These are phyloP conservation scores for Leptatherina wallacei DNA, from an alignment of 2,797 vertebrate species.

Conservation along the genomic window DNA sequence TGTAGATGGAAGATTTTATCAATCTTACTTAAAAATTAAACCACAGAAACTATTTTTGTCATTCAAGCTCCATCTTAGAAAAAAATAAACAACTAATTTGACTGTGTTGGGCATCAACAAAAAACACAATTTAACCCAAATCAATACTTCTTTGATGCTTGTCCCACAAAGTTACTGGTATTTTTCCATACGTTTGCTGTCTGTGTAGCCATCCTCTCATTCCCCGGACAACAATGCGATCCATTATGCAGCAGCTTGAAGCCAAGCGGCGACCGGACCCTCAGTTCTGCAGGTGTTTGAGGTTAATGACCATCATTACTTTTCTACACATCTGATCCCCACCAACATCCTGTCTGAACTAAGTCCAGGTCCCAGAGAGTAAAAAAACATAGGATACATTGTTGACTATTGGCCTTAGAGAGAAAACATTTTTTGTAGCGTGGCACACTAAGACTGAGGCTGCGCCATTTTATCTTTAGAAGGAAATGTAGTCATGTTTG, in stretches of 20 bases:
- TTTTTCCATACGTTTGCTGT: constrained; percentile 72
- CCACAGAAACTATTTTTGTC: background rate
- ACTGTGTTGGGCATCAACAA: background rate
- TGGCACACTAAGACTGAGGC: background rate
- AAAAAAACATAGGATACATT: no score
- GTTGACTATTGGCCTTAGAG: background rate
- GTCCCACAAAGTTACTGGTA: constrained; percentile 68
- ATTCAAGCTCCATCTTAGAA: background rate
- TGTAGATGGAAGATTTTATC: background rate
- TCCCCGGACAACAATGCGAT: constrained; percentile 72
- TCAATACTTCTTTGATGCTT: constrained; percentile 51
- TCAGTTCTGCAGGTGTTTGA: constrained; percentile 62
- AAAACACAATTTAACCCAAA: background rate
- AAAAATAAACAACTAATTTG: background rate
- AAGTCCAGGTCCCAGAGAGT: constrained; percentile 6
- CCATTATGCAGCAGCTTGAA: constrained; percentile 67
- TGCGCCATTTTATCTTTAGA: constrained; percentile 19
- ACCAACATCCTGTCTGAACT: constrained; percentile 37
- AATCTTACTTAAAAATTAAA: background rate
- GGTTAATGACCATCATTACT: constrained; percentile 74
- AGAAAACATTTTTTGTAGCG: background rate
- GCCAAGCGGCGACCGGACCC: constrained; percentile 32
- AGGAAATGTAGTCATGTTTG: background rate
- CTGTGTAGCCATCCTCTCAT: constrained; percentile 46
- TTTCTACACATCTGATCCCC: constrained; percentile 60